Evolutionary conservation across 2,888 invertebrate species (phyloP).

Genomic region (Drosophila yooni): DNA sequence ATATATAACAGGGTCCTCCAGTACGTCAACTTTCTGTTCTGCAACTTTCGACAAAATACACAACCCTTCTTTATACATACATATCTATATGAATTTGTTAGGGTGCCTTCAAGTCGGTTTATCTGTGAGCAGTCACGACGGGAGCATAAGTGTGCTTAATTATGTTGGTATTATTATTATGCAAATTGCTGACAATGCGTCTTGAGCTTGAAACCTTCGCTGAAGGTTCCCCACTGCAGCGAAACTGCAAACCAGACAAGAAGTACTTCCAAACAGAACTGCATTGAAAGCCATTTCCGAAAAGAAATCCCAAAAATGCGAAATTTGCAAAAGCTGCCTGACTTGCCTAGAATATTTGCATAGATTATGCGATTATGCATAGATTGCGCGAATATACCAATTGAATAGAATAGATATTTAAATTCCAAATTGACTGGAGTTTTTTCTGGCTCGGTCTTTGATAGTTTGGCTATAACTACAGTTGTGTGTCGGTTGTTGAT

Average conservation of each 20-base stretch:
- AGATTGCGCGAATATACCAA: background rate
- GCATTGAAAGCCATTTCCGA: slow-evolving; percentile 39
- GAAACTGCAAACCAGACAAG: slow-evolving; percentile 29
- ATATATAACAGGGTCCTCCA: background rate
- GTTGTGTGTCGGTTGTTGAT: background rate
- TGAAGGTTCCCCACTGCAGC: slow-evolving; percentile 21
- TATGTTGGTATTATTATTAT: background rate
- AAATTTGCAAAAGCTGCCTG: background rate
- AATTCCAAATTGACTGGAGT: background rate
- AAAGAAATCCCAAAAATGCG: background rate
- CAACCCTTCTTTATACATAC: background rate
- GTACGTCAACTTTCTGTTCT: too few species aligned
- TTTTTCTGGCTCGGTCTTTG: slow-evolving; percentile 14
- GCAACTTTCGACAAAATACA: background rate
- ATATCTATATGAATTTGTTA: background rate
- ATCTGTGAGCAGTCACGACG: background rate
- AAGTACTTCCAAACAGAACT: slow-evolving; percentile 1
- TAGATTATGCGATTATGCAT: background rate
- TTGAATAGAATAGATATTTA: too few species aligned
- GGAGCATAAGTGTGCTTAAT: background rate
- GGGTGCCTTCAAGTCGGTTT: background rate
- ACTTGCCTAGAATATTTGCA: background rate
- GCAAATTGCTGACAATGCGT: slow-evolving; percentile 31
- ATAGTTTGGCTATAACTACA: background rate
- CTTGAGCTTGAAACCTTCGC: slow-evolving; percentile 24